Evolutionary conservation across 2,797 vertebrate species (phyloP).

Genomic region (Rhynchotus rufescens): DNA sequence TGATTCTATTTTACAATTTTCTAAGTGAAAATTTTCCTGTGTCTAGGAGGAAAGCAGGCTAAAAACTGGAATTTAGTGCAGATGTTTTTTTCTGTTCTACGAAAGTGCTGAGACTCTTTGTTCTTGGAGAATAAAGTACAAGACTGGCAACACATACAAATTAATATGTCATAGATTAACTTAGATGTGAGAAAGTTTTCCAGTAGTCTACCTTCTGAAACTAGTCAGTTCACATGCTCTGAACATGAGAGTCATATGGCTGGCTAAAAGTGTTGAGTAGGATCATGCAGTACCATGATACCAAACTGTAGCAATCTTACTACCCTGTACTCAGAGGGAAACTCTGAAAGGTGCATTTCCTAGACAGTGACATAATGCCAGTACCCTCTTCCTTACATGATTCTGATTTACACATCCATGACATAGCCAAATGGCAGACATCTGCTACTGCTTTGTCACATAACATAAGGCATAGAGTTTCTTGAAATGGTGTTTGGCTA

Average conservation of each 20-base stretch:
- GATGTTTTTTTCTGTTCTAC: not conserved
- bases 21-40: not conserved
- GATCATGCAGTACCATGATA: accelerated
- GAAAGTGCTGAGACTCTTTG: not conserved
- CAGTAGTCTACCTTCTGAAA: accelerated
- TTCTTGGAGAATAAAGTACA: not conserved
- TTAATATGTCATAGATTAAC: not conserved
- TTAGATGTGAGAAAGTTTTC: not conserved
- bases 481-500: not conserved
- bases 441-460: constrained; percentile 6
- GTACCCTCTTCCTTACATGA: not conserved
- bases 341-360: not conserved
- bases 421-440: not conserved
- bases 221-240: accelerated
- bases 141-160: too few species aligned
- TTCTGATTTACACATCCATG: not conserved
- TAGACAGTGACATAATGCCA: not conserved
- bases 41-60: not conserved
- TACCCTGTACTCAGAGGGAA: not conserved
- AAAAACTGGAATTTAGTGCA: accelerated
- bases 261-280: accelerated
- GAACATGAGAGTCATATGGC: accelerated
- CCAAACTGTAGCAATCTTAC: not conserved
- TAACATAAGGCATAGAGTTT: not conserved
- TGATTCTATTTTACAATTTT: not conserved